Percentiles rank a stretch among this genome's conserved stretches.
Conservation (phyloP, 2,113 vertebrate species). For the Manacus vitellinus region DNA sequence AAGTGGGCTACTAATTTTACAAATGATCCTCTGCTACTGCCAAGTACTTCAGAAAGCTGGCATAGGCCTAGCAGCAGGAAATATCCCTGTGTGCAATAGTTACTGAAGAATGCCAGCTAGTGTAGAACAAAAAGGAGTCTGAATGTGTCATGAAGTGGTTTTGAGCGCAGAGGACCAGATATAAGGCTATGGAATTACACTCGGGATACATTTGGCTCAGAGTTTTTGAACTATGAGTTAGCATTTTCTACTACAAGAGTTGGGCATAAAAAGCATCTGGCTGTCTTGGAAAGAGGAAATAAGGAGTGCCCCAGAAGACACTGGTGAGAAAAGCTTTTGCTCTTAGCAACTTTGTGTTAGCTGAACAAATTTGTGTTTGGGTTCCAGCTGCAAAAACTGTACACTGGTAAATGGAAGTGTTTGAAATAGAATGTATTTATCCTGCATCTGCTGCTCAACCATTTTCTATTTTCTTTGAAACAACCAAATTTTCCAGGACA, state of each 20-base stretch:
- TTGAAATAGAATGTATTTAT: background rate
- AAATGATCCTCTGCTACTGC: slow-evolving; percentile 28
- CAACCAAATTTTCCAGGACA: background rate
- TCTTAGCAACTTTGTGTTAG: slow-evolving; percentile 2
- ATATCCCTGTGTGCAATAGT: background rate
- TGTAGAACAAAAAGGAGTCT: background rate
- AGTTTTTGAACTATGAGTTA: slow-evolving; percentile 10
- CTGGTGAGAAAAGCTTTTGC: slow-evolving; percentile 53
- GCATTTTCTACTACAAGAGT: background rate
- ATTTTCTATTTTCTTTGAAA: slow-evolving; percentile 1
- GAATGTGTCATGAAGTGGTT: background rate
- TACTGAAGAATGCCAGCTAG: background rate
- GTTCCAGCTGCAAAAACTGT: background rate
- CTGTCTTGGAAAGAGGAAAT: slow-evolving; percentile 8
- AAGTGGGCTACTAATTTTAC: slow-evolving; percentile 37
- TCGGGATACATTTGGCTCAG: background rate
- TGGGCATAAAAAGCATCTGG: background rate
- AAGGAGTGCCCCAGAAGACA: slow-evolving; percentile 11
- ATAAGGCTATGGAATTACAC: background rate
- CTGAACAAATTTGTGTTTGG: background rate
- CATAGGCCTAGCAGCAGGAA: background rate
- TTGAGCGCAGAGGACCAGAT: background rate
- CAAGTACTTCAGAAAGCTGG: slow-evolving; percentile 30
- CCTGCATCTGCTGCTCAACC: background rate
- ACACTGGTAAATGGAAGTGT: background rate